These are phyloP conservation scores for Taurulus bubalis DNA, from an alignment of 2,113 vertebrate genomes.

Conservation along the genomic window DNA sequence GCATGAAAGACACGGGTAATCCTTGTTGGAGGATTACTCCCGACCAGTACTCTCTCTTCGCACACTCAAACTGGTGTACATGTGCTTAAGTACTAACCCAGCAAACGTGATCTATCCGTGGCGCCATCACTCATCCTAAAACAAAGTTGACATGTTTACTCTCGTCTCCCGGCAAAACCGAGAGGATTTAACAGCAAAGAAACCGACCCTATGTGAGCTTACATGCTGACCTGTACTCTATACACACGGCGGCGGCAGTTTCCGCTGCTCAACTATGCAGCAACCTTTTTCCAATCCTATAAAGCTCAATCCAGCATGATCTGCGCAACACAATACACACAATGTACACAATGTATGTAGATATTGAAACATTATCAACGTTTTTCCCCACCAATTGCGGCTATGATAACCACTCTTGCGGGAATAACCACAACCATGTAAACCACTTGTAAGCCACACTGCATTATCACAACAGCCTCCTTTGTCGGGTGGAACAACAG, in stretches of 20 bases:
- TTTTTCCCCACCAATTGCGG: background rate
- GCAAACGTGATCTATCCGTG: slow-evolving; percentile 46
- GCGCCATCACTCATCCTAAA: slow-evolving; percentile 63
- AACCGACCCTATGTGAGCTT: slow-evolving; percentile 47
- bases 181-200: slow-evolving; percentile 65
- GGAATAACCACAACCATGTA: slow-evolving; percentile 6
- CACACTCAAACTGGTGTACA: slow-evolving; percentile 59
- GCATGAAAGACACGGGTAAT: slow-evolving; percentile 77
- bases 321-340: background rate
- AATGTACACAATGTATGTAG: background rate
- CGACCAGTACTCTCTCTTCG: slow-evolving; percentile 50
- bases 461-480: background rate
- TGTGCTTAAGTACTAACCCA: slow-evolving; percentile 67
- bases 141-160: slow-evolving; percentile 55
- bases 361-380: background rate
- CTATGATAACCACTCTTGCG: background rate
- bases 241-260: slow-evolving; percentile 13
- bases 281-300: slow-evolving; percentile 27
- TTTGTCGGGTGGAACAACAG: background rate
- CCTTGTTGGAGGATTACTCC: slow-evolving; percentile 72
- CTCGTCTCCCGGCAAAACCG: slow-evolving; percentile 39
- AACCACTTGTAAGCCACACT: background rate
- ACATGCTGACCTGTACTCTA: slow-evolving; percentile 41
- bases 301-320: slow-evolving; percentile 14
- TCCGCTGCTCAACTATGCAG: slow-evolving; percentile 11